A percentile compares a stretch with the other conserved stretches of the same genome.
Evolutionary conservation across 2,888 invertebrate species (phyloP).

Genomic region (Notocelia uddmanniana): DNA sequence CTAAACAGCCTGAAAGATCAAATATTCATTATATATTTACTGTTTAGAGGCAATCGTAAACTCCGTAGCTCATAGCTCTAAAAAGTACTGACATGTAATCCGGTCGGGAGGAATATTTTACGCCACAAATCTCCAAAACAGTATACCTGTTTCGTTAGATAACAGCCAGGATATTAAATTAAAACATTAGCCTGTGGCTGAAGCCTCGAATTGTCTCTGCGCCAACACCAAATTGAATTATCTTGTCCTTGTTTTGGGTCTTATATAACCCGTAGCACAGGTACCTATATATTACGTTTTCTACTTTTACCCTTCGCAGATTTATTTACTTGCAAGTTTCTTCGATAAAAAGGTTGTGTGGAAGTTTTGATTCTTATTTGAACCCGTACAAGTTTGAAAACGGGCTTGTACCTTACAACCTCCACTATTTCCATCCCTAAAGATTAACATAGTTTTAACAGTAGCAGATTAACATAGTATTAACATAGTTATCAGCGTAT

Average conservation of each 20-base stretch:
- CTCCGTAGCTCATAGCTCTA: neutral
- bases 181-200: constrained; percentile 24
- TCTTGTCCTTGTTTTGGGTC: constrained; percentile 18
- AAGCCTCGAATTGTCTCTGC: constrained; percentile 15
- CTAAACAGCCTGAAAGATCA: too few species aligned
- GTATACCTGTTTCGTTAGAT: constrained; percentile 24
- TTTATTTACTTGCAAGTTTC: neutral
- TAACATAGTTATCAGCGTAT: too few species aligned
- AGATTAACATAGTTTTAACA: too few species aligned
- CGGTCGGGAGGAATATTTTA: neutral
- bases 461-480: too few species aligned
- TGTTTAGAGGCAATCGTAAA: neutral
- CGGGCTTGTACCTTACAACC: too few species aligned
- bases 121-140: constrained; percentile 1
- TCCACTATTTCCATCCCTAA: too few species aligned
- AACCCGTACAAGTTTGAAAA: too few species aligned
- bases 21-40: too few species aligned
- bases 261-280: neutral
- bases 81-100: neutral
- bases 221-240: constrained; percentile 24
- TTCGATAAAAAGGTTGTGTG: too few species aligned
- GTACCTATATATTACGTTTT: neutral
- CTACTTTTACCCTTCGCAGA: neutral
- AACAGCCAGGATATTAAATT: constrained; percentile 32
- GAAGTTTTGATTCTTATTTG: too few species aligned